Evolutionary conservation across 2,888 invertebrate genomes (phyloP), one percentile per base, ranked within the genome.

Genomic region (Homarus gammarus): DNA sequence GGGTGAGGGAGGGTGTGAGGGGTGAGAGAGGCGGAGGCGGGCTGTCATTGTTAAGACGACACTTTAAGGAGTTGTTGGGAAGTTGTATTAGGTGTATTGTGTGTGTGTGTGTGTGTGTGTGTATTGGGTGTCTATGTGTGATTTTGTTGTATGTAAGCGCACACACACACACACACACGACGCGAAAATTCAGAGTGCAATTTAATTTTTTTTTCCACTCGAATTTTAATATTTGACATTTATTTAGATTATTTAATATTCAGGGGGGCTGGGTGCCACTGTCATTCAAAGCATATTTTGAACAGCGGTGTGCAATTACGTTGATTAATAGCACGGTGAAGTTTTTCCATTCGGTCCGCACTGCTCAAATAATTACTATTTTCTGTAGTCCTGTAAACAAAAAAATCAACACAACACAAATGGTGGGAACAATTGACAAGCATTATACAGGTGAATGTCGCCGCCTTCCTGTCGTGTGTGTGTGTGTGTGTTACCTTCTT

Each of bases 241-340:
- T 27, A 64, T 64, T 64, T 64, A 27, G n/a, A 64, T 64, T 64
- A 64, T 64, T 64, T 64, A 64, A 64, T 64, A 64, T 64, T 64
- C 64, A 18, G 64, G 27, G 3, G n/a, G n/a, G n/a, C n/a, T n/a
- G n/a, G n/a, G n/a, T n/a, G n/a, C n/a, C n/a, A n/a, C 64, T 64
- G 64, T 64, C 64, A 64, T 64, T 64, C 64, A 64, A 27, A 64
- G 64, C 64, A 22, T 64, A 64, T 64, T 64, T 64, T 27, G 64
- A 64, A n/a, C 64, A 64, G 64, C n/a, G 64, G 18, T n/a, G 5
- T 3, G 27, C 64, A 64, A 64, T 64, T 64, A 64, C 27, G 27
- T 64, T 64, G 64, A 64, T 64, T 64, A 64, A 64, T 64, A 6
- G 27, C 64, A 27, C 64, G 64, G 5, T n/a, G 27, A 64, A 64